These are phyloP conservation scores for Pachydiplax longipennis DNA, from an alignment of 2,888 invertebrate genomes.

Conservation along the genomic window DNA sequence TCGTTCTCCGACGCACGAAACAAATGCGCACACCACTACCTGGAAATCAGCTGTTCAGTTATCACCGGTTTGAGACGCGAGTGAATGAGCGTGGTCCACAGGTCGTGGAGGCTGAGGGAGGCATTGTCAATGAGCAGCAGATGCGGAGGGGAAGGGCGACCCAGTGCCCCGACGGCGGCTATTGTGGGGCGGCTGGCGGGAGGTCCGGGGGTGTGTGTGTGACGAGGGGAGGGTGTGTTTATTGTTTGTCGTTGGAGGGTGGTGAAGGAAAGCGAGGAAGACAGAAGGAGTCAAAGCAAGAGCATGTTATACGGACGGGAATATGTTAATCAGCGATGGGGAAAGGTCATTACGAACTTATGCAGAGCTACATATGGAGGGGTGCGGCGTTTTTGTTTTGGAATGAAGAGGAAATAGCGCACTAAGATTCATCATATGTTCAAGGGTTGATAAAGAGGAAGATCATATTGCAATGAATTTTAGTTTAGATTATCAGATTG, in stretches of 20 bases:
- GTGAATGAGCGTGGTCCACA: slow-evolving; percentile 23
- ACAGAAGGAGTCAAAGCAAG: slow-evolving; percentile 17
- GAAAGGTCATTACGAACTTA: background rate
- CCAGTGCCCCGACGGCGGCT: slow-evolving; percentile 6
- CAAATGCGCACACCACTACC: background rate
- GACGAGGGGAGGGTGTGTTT: background rate
- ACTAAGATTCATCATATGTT: background rate
- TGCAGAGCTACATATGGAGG: background rate
- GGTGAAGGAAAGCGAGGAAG: slow-evolving; percentile 11
- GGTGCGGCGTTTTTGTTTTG: background rate
- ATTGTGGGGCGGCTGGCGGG: slow-evolving; percentile 17
- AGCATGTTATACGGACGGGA: slow-evolving; percentile 4
- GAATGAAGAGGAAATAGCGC: background rate
- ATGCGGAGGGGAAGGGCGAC: slow-evolving; percentile 15
- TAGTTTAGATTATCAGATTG: no score
- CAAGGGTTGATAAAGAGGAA: no score
- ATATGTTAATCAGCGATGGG: slow-evolving; percentile 23
- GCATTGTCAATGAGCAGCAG: background rate
- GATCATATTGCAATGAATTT: no score
- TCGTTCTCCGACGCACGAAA: background rate
- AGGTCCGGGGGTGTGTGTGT: background rate
- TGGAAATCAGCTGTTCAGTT: slow-evolving; percentile 26
- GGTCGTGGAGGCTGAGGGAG: background rate
- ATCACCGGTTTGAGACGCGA: background rate
- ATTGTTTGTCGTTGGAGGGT: slow-evolving; percentile 19